Evolutionary conservation across 1,140 invertebrate genomes (phyloP), one percentile per base, ranked within the genome.

Genomic region (Ceratosolen fusciceps): DNA sequence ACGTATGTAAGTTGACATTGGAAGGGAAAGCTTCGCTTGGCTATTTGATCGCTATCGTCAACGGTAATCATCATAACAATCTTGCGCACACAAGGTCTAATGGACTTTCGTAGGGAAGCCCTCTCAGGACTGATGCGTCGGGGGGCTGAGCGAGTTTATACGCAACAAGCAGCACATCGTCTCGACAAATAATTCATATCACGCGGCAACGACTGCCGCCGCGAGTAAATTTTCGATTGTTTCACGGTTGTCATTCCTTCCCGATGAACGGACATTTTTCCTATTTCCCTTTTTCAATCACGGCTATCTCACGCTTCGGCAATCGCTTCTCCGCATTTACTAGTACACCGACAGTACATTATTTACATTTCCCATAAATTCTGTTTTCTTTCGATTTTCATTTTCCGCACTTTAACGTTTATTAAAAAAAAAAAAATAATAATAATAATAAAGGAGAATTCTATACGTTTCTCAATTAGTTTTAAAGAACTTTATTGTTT

Each of bases 141-240:
- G 21, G 16, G 34, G 19, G 2, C 49, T 26, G 34, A 19, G 2
- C 49, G 19, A 60, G 31, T 62, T 62, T 74, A 73, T 34, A 60
- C n/a, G 31, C 72, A 60, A 74, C 39, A 60, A 43, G 34, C 71
- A n/a, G 31, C 26, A 21, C 10, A 70, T 73, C 31, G 39, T 49
- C 7, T 7, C 52, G 14, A 2, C 47, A 34, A 76, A 76, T 76
- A 67, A 76, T 76, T 68, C 74, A 76, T 49, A 21, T 10, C 24
- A 26, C 37, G 49, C 19, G 29, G 10, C 29, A 49, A 8, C 19
- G 31, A 19, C 31, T 24, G 26, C 24, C 10, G 31, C 58, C 10
- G 58, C 31, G n/a, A n/a, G n/a, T 62, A 34, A 3, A 62, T 62
- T 62, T 62, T 62, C 14, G 58, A 34, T 62, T 62, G 54, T 62